These are phyloP conservation scores for Rhynchonycteris naso DNA, from an alignment of 2,797 vertebrate species.

Conservation along the genomic window DNA sequence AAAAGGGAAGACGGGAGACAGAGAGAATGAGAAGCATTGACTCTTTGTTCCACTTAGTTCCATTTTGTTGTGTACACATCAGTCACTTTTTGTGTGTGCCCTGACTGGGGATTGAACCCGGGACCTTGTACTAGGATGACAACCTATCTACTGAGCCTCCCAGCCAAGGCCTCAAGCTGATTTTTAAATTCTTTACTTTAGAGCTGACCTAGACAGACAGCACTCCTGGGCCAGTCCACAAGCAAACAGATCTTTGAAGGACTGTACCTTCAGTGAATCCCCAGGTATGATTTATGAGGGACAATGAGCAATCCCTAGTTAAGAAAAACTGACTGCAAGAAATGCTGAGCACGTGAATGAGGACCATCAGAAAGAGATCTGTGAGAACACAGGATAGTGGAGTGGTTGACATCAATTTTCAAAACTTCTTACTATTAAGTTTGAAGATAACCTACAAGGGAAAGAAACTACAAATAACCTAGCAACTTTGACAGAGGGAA, in stretches of 20 bases:
- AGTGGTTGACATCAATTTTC: not conserved
- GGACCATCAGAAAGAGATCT: not conserved
- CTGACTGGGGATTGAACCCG: too few relatives aligned
- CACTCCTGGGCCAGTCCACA: not conserved
- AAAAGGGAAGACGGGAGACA: too few relatives aligned
- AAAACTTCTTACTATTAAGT: not conserved
- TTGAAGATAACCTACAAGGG: not conserved
- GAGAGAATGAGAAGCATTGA: too few relatives aligned
- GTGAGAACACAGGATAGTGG: not conserved
- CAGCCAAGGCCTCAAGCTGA: not conserved
- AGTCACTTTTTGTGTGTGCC: too few relatives aligned
- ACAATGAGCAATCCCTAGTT: not conserved
- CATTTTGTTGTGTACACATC: too few relatives aligned
- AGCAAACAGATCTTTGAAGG: constrained; percentile 30
- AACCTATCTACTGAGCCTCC: too few relatives aligned
- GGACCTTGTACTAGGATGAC: too few relatives aligned
- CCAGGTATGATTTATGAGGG: not conserved
- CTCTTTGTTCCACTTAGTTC: too few relatives aligned
- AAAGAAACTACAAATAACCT: not conserved
- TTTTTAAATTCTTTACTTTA: constrained; percentile 11
- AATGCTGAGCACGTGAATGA: not conserved
- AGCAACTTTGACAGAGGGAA: not conserved
- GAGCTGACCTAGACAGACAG: not conserved
- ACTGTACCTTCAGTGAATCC: not conserved
- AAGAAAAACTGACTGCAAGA: not conserved